These are phyloP conservation scores for Nymphicus hollandicus DNA, from an alignment of 2,113 vertebrate genomes.

Conservation along the genomic window DNA sequence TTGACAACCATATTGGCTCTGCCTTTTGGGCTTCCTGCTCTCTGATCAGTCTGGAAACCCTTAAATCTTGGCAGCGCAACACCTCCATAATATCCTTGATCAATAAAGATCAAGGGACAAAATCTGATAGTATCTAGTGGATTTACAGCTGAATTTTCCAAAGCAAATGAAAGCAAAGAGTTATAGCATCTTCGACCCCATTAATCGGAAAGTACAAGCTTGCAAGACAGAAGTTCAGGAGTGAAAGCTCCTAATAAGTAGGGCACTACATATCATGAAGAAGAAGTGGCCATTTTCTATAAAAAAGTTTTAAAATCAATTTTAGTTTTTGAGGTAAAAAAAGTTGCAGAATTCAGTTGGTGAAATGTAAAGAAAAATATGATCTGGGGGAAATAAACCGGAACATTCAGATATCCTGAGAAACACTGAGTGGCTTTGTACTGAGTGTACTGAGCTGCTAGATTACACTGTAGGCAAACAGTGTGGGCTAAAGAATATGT, in stretches of 20 bases:
- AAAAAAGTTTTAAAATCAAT: not conserved
- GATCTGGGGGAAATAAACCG: not conserved
- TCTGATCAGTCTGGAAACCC: not conserved
- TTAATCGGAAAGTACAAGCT: not conserved
- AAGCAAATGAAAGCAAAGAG: not conserved
- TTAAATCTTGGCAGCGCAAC: not conserved
- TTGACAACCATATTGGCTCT: not conserved
- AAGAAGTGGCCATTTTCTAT: not conserved
- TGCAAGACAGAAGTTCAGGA: not conserved
- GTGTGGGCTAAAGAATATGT: not conserved
- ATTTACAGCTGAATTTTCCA: conserved; percentile 7
- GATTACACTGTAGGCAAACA: not conserved
- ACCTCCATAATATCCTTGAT: not conserved
- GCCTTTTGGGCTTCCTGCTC: not conserved
- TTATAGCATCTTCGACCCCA: not conserved
- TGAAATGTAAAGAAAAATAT: not conserved
- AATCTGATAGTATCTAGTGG: not conserved
- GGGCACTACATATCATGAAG: not conserved
- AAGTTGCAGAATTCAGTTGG: not conserved
- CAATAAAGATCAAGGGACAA: conserved; percentile 2
- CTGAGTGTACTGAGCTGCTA: not conserved
- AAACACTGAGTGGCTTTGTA: not conserved
- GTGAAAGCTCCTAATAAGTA: not conserved
- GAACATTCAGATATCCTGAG: not conserved
- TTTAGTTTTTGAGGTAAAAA: not conserved